A percentile compares a stretch with the other conserved stretches of the same genome.
Conservation (phyloP, 2,888 invertebrate genomes). For the Serrognathus titanus region DNA sequence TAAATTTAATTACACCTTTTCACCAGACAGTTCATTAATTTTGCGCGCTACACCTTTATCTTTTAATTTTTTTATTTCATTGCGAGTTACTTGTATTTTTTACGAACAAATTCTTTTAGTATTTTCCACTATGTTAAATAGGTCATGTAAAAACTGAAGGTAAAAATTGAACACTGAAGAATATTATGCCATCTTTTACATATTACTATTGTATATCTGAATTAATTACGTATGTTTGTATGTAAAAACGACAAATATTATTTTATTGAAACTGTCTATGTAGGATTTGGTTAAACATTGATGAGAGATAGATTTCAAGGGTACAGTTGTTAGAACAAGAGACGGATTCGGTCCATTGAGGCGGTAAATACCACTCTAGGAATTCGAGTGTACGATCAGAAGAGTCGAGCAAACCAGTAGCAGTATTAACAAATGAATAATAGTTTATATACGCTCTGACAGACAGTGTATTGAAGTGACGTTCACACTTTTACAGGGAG, state of each 20-base stretch:
- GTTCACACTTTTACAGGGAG: conserved; percentile 26
- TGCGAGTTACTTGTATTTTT: no score
- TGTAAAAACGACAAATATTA: background rate
- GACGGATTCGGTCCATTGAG: conserved; percentile 17
- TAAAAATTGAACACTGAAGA: background rate
- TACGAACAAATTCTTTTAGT: no score
- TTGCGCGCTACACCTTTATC: no score
- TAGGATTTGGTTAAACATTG: background rate
- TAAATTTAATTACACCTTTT: no score
- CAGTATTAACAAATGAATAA: conserved; percentile 32
- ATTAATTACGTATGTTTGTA: background rate
- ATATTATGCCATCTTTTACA: background rate
- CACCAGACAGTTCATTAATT: no score
- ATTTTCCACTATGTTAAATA: no score
- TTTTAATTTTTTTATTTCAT: no score
- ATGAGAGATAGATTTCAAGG: background rate
- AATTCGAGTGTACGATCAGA: conserved; percentile 15
- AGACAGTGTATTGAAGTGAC: conserved; percentile 33
- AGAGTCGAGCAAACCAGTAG: conserved; percentile 24
- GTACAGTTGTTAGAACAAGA: conserved; percentile 18
- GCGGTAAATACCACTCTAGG: conserved; percentile 21
- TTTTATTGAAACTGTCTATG: background rate
- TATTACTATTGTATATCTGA: background rate
- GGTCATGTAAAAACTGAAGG: no score
- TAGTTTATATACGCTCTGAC: conserved; percentile 23